phyloP scores from a whole-genome alignment of 35 echinoderm and acorn worm species.

The Ptychodera flava region DNA sequence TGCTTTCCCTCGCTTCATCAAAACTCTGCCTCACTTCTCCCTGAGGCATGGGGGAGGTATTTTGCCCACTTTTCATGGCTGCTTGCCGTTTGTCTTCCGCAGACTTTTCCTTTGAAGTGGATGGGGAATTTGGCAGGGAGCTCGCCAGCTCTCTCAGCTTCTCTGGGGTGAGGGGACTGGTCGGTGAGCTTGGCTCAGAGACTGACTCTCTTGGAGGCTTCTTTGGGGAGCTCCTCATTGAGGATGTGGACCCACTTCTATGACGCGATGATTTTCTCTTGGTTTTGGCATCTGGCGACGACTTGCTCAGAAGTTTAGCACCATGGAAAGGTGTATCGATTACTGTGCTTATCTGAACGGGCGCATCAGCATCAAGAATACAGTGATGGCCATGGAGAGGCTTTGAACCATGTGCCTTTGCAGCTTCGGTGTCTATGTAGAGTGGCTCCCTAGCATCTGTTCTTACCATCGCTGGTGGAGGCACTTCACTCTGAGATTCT shows the following conservation, averaged over 20 bases:
- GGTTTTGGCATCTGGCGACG: background rate
- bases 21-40: too few species aligned
- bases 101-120: background rate
- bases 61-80: too few species aligned
- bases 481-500: background rate
- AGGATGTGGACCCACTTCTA: background rate
- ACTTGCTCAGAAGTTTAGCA: background rate
- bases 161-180: background rate
- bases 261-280: background rate
- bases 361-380: background rate
- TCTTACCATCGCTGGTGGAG: too few species aligned
- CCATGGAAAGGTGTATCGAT: background rate
- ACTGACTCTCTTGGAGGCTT: background rate
- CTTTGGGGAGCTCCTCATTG: background rate
- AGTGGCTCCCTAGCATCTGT: background rate
- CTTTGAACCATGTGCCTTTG: background rate
- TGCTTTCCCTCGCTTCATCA: too few species aligned
- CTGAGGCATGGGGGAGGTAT: too few species aligned
- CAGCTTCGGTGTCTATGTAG: background rate
- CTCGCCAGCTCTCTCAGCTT: background rate
- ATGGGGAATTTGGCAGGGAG: background rate
- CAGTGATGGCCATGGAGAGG: too few species aligned
- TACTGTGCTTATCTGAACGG: background rate
- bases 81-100: background rate
- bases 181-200: background rate